Evolutionary conservation across 2,113 vertebrate species (phyloP), one percentile per base, ranked within the genome.

Genomic region (Xiphophorus couchianus): DNA sequence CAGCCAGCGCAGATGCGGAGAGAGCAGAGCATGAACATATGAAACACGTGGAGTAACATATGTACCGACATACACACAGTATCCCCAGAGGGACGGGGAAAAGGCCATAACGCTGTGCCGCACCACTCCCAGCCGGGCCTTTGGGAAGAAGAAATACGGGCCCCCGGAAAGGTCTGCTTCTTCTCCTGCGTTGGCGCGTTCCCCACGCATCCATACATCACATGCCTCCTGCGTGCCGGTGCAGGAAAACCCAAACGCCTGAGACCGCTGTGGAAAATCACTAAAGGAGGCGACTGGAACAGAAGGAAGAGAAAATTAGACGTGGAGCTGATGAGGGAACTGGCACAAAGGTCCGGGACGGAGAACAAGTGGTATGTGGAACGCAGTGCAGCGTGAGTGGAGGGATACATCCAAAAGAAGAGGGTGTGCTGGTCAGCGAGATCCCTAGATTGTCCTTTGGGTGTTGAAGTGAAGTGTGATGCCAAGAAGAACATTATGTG

Each of bases 1-100:
- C 81, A 78, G 79, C 78, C 73, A 78, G 73, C 81, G 67, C 93
- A 92, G 90, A 94, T 93, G 93, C 91, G 90, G 65, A 86, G 78
- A 65, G 82, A 87, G 81, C 82, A 91, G 92, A 93, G 80, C 73
- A 48, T 54, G 77, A 93, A 76, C 89, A 87, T 78, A 72, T 25
- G 27, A 77, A 93, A 76, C 89, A 87, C 81, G 68, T 25, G 27
- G 68, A 77, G 0, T 35, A 66, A 81, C 82, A 77, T 35, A 27
- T 17, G 8, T 14, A 69, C 62, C 8, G 30, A 69, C 68, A 19
- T 67, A 27, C 67, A 78, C 78, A 76, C 73, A 1, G 13, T 51
- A 77, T 83, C 70, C 88, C 76, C 90, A 82, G 64, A 76, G 86
- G 84, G 88, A 91, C 84, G 51, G 72, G 58, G 80, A 85, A 86